These are phyloP conservation scores for Corydoras sp. DNA, from an alignment of 2,113 vertebrate genomes.

Conservation along the genomic window DNA sequence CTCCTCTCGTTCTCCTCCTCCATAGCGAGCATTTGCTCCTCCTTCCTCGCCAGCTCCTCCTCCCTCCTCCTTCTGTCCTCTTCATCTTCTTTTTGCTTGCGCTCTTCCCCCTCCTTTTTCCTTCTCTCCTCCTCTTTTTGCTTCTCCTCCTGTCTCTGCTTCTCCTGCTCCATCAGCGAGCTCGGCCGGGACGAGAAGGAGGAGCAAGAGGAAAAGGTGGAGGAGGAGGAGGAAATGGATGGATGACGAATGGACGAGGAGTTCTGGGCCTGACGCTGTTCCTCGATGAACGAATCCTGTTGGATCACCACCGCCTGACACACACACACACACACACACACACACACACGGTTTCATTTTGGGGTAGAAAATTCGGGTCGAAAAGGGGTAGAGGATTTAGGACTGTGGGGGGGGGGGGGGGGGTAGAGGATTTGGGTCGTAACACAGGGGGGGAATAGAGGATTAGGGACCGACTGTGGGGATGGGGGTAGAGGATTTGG, in stretches of 20 bases:
- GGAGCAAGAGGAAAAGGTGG: neutral
- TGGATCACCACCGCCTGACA: constrained; percentile 17
- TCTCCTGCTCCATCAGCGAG: constrained; percentile 24
- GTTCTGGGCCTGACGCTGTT: constrained; percentile 10
- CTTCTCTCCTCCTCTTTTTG: constrained; percentile 8
- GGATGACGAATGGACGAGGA: constrained; percentile 5
- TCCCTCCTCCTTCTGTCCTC: neutral
- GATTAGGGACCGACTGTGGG: no score
- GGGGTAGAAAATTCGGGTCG: no score
- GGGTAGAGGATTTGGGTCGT: no score
- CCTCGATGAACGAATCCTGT: constrained; percentile 24
- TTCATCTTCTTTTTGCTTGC: neutral
- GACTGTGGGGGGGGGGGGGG: no score
- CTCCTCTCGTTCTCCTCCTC: constrained; percentile 23
- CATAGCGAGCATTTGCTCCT: neutral
- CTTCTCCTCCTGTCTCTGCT: constrained; percentile 19
- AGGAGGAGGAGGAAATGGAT: constrained; percentile 18
- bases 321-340: neutral
- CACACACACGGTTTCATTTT: neutral
- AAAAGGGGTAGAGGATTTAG: no score
- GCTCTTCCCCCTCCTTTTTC: constrained; percentile 4
- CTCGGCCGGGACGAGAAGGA: constrained; percentile 7
- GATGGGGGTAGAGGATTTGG: no score
- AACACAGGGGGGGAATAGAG: no score
- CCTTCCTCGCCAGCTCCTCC: neutral